Evolutionary conservation across 2,797 vertebrate genomes (phyloP).

Genomic region (Gymnothorax javanicus): DNA sequence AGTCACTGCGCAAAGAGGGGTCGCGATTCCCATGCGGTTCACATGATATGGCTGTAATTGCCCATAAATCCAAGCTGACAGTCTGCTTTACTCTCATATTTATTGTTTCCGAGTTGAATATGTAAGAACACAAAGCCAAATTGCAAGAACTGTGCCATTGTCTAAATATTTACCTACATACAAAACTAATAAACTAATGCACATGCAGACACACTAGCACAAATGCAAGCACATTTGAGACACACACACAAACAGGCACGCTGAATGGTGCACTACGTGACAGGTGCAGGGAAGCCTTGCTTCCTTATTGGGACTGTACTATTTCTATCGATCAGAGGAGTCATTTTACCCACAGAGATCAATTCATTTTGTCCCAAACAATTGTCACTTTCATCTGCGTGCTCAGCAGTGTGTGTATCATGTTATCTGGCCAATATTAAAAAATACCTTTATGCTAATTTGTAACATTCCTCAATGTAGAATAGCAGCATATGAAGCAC

Average conservation of each 20-base stretch:
- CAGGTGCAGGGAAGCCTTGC: constrained; percentile 57
- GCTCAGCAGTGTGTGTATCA: constrained; percentile 28
- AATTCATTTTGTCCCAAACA: constrained; percentile 52
- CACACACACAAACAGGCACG: constrained; percentile 35
- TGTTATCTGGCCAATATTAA: neutral
- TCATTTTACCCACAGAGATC: constrained; percentile 58
- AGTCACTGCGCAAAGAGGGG: too few species aligned
- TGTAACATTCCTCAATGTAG: neutral
- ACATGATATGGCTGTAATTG: too few species aligned
- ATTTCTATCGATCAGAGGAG: constrained; percentile 71
- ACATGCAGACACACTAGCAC: too few species aligned
- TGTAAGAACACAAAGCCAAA: too few species aligned
- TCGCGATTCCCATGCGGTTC: too few species aligned
- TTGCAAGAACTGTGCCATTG: too few species aligned
- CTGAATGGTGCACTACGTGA: constrained; percentile 66
- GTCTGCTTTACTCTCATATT: too few species aligned
- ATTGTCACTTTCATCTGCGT: neutral
- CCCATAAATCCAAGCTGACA: too few species aligned
- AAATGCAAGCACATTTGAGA: neutral
- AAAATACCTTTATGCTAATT: too few species aligned
- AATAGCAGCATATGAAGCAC: neutral
- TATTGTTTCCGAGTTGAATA: too few species aligned
- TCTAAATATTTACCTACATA: too few species aligned
- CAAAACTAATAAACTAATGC: too few species aligned
- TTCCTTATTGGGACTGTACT: constrained; percentile 69